Base-by-base conservation (phyloP, 2,113 vertebrate species). In the Spheniscus mendiculus region DNA sequence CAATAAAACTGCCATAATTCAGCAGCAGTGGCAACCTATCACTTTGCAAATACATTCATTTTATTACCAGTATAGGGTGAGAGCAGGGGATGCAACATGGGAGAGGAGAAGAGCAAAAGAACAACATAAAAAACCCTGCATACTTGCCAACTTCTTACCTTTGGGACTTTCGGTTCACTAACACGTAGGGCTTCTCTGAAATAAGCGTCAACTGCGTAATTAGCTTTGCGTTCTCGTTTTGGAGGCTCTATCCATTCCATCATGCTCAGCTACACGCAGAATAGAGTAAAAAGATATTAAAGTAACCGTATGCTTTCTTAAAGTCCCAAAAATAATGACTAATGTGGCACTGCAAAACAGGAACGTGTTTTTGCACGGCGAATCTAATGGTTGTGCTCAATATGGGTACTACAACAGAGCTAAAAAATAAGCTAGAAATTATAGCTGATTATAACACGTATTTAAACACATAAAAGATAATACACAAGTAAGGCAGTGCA, bases 181-280 rank as follows among this genome's bases (percentile, higher is more conserved):
- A 99, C 99, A 95, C 99, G 98, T 23, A 99, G 98, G 29, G 99
- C 99, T 95, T 99, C 99, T 98, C 99, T 98, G 95, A 99, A 99
- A 96, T 99, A 99, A 34, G 99, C 99, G 90, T 99, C 99, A 89
- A 99, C 99, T 15, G 99, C 99, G 4, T 99, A 99, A 97, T 98
- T 99, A 59, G 99, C 99, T 97, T 99, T 99, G 65, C 99, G 98
- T 72, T 99, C 99, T 96, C 99, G 96, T 98, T 99, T 99, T 15
- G 99, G 99, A 89, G 99, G 99, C 89, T 99, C 99, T 49, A 99
- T 99, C 99, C 99, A 99, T 92, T 99, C 99, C 97, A 99, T 98
- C 98, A 98, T 98, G 84, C 98, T 99, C 91, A 99, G 96, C 99
- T 99, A 97, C 53, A 95, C 7, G n/a, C 32, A 82, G 76, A 69